Conservation (phyloP, 2,888 invertebrate genomes). For the Amblyjoppa proteus region DNA sequence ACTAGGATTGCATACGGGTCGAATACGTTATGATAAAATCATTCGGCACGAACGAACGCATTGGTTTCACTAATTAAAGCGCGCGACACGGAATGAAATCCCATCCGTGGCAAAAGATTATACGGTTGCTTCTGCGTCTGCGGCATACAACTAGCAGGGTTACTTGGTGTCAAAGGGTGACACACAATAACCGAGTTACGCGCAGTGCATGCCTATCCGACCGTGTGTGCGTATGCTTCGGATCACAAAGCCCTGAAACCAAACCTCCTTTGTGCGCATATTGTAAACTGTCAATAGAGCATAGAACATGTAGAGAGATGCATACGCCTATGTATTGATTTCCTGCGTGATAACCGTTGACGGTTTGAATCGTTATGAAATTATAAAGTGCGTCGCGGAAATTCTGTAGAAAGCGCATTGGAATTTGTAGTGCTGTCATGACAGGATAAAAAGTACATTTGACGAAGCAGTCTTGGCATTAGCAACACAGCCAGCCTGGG, state of each 20-base stretch:
- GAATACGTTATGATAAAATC: constrained; percentile 28
- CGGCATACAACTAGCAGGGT: constrained; percentile 21
- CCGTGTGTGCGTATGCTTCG: constrained; percentile 8
- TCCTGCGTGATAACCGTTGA: neutral
- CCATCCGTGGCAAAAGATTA: neutral
- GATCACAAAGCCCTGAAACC: constrained; percentile 32
- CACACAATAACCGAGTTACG: constrained; percentile 38
- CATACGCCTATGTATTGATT: neutral
- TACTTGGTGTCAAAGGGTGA: constrained; percentile 49
- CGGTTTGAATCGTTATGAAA: neutral
- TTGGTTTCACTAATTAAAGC: constrained; percentile 11
- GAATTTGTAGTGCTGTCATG: neutral
- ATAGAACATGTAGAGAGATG: neutral
- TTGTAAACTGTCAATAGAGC: constrained; percentile 3
- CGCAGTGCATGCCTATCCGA: neutral
- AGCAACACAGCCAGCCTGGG: too few relatives aligned
- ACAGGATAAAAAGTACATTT: neutral
- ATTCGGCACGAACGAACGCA: neutral
- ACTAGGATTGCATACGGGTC: neutral
- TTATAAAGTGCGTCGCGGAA: neutral
- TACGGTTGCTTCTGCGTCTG: neutral
- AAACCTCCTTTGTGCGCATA: constrained; percentile 20
- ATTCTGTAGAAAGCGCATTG: neutral
- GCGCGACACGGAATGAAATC: neutral
- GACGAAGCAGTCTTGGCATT: too few relatives aligned